Percentiles rank a stretch among this genome's conserved stretches.
Conservation (phyloP, 2,888 invertebrate species). For the Phaonia tiefii region DNA sequence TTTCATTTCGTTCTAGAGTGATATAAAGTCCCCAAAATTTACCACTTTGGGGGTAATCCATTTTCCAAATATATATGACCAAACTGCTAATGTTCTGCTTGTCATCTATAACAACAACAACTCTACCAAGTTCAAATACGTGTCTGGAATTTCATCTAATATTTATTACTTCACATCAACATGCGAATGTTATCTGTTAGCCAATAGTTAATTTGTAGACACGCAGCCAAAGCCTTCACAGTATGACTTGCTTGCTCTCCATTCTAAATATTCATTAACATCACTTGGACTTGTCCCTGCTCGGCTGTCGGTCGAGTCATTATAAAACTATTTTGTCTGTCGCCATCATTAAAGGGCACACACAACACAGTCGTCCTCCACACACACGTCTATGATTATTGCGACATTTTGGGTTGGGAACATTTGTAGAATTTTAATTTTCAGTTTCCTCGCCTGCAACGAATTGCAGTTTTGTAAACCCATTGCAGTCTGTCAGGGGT, state of each 20-base stretch:
- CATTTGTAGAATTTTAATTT: slow-evolving; percentile 57
- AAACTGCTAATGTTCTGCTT: slow-evolving; percentile 16
- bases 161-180: slow-evolving; percentile 38
- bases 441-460: too few species aligned
- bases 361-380: slow-evolving; percentile 28
- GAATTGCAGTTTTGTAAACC: slow-evolving; percentile 8
- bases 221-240: too few species aligned
- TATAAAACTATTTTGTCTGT: not conserved
- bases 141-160: slow-evolving; percentile 54
- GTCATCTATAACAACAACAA: slow-evolving; percentile 28
- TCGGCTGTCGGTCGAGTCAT: too few species aligned
- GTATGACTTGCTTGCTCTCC: not conserved
- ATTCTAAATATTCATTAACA: slow-evolving; percentile 7
- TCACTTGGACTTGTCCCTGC: not conserved
- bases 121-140: slow-evolving; percentile 62
- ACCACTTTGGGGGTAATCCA: too few species aligned
- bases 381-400: not conserved
- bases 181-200: slow-evolving; percentile 5
- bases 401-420: slow-evolving; percentile 25
- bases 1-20: too few species aligned
- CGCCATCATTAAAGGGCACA: slow-evolving; percentile 52
- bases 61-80: too few species aligned
- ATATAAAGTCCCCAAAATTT: too few species aligned
- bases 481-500: not conserved
- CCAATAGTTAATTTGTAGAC: too few species aligned